Conservation (phyloP, 2,888 invertebrate genomes). For the Tuberolachnus salignus region DNA sequence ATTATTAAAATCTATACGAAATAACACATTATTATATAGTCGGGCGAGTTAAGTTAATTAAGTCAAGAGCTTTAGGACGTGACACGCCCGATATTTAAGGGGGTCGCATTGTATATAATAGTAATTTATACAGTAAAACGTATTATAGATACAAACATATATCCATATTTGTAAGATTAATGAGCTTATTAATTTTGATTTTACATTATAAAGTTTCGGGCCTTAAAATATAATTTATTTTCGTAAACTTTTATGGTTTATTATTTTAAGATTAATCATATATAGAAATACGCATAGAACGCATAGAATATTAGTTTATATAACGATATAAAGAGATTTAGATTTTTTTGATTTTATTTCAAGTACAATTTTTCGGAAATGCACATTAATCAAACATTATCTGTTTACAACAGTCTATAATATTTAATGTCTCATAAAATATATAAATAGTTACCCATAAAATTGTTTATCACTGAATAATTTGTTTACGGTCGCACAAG, state of each 20-base stretch:
- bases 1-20: not conserved
- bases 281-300: not conserved
- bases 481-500: not conserved
- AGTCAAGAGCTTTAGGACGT: too few relatives aligned
- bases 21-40: too few relatives aligned
- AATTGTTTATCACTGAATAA: not conserved
- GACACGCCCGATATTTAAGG: too few relatives aligned
- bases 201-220: not conserved
- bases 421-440: not conserved
- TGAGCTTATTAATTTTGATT: conserved; percentile 32
- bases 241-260: not conserved
- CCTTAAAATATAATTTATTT: not conserved
- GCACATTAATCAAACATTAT: too few relatives aligned
- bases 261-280: conserved; percentile 2
- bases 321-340: too few relatives aligned
- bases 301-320: too few relatives aligned
- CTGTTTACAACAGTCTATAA: too few relatives aligned
- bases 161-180: not conserved
- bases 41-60: too few relatives aligned
- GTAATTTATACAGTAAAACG: too few relatives aligned
- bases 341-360: too few relatives aligned
- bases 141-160: not conserved
- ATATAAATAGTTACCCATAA: not conserved
- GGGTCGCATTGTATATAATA: not conserved
- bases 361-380: too few relatives aligned